Percentiles rank a stretch among this genome's conserved stretches.
Evolutionary conservation across 2,888 invertebrate species (phyloP).

Genomic region (Drosophila crucigera): DNA sequence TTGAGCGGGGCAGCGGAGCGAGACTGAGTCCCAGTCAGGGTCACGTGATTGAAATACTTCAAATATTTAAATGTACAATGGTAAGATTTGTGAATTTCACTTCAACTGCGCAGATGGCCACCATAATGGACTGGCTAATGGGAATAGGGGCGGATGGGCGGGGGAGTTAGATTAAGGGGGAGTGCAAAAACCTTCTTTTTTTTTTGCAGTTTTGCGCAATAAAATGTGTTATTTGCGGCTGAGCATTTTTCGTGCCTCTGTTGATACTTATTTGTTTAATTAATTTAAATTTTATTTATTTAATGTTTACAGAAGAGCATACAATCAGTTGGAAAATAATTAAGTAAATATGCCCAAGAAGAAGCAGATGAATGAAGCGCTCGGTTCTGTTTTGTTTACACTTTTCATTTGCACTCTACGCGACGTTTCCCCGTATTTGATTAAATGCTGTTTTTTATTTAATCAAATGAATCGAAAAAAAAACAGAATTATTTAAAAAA

Average conservation of each 20-base stretch:
- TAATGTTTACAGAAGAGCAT: constrained; percentile 34
- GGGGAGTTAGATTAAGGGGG: background rate
- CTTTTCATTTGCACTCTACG: constrained; percentile 52
- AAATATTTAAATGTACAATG: constrained; percentile 23
- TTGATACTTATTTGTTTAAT: constrained; percentile 66
- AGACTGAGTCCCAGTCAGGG: constrained; percentile 21
- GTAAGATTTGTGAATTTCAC: constrained; percentile 30
- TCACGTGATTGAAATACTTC: constrained; percentile 50
- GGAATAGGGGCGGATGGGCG: background rate
- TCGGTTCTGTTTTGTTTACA: constrained; percentile 50
- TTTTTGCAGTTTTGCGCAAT: constrained; percentile 59
- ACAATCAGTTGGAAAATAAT: constrained; percentile 16
- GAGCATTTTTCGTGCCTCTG: constrained; percentile 22
- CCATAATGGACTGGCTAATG: background rate
- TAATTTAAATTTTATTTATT: constrained; percentile 68
- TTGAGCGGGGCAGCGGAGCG: constrained; percentile 41
- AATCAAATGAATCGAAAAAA: constrained; percentile 62
- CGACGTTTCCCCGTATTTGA: constrained; percentile 52
- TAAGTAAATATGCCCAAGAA: constrained; percentile 6
- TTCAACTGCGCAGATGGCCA: constrained; percentile 17
- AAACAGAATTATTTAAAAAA: background rate
- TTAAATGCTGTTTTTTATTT: constrained; percentile 73
- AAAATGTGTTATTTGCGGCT: constrained; percentile 65
- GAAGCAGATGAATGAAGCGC: constrained; percentile 35
- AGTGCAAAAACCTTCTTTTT: constrained; percentile 16